phyloP scores from a whole-genome alignment of 2,888 invertebrate genomes.

The Drosophila pseudotakahashii region DNA sequence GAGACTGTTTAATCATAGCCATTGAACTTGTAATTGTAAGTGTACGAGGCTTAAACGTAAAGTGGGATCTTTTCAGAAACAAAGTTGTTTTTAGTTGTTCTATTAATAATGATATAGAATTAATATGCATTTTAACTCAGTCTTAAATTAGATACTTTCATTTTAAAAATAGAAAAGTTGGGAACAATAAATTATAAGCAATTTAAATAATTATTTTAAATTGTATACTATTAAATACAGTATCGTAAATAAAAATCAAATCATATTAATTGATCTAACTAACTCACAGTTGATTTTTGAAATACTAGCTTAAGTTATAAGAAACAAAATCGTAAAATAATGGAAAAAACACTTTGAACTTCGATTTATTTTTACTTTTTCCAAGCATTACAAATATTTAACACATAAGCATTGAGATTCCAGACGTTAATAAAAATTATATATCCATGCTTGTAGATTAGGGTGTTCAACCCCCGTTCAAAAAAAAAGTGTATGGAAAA shows the following conservation, averaged over 20 bases:
- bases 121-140: not conserved
- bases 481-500: too few relatives aligned
- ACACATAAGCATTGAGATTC: too few relatives aligned
- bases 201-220: not conserved
- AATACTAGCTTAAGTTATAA: too few relatives aligned
- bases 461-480: too few relatives aligned
- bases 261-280: too few relatives aligned
- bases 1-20: conserved; percentile 22
- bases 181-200: not conserved
- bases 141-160: not conserved
- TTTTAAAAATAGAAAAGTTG: conserved; percentile 2
- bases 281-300: too few relatives aligned
- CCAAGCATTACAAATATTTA: too few relatives aligned
- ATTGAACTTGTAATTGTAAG: conserved; percentile 35
- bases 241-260: not conserved
- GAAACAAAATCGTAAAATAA: too few relatives aligned
- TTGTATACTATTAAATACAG: not conserved
- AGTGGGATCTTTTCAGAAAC: conserved; percentile 1
- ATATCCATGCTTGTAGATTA: too few relatives aligned
- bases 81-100: not conserved
- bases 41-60: conserved; percentile 4
- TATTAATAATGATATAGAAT: not conserved
- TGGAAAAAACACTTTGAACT: too few relatives aligned
- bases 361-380: too few relatives aligned
- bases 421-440: too few relatives aligned